Percentiles rank a stretch among this genome's conserved stretches.
phyloP scores from a whole-genome alignment of 2,113 vertebrate genomes.

The Megalops atlanticus region DNA sequence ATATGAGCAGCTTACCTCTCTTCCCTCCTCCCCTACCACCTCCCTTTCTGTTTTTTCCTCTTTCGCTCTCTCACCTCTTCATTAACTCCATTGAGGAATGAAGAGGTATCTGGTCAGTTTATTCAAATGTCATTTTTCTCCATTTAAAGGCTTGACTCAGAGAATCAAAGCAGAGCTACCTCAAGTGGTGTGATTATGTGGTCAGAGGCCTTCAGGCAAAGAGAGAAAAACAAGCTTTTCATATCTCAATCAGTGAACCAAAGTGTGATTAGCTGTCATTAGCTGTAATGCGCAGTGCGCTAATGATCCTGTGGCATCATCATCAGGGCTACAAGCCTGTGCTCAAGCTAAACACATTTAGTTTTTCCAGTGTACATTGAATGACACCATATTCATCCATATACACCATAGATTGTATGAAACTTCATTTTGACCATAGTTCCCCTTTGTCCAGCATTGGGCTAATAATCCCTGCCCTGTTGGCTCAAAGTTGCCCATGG shows the following conservation, averaged over 20 bases:
- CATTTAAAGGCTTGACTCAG: background rate
- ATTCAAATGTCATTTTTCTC: background rate
- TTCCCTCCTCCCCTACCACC: background rate
- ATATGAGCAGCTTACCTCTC: background rate
- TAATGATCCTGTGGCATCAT: background rate
- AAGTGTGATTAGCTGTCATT: background rate
- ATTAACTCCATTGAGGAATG: conserved; percentile 10
- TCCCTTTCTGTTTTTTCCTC: background rate
- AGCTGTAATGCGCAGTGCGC: background rate
- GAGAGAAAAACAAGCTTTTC: background rate
- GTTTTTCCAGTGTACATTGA: background rate
- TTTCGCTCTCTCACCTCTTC: background rate
- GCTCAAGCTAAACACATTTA: background rate
- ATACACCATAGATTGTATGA: no score
- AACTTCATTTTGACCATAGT: no score
- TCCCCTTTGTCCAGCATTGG: no score
- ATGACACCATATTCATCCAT: no score
- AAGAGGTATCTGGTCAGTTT: background rate
- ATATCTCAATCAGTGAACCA: background rate
- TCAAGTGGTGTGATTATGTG: background rate
- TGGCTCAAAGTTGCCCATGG: no score
- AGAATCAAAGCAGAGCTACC: background rate
- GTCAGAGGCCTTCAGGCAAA: background rate
- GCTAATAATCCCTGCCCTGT: no score
- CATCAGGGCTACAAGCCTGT: background rate